Evolutionary conservation across 1,140 invertebrate species (phyloP).

Genomic region (Mylabris phalerata): DNA sequence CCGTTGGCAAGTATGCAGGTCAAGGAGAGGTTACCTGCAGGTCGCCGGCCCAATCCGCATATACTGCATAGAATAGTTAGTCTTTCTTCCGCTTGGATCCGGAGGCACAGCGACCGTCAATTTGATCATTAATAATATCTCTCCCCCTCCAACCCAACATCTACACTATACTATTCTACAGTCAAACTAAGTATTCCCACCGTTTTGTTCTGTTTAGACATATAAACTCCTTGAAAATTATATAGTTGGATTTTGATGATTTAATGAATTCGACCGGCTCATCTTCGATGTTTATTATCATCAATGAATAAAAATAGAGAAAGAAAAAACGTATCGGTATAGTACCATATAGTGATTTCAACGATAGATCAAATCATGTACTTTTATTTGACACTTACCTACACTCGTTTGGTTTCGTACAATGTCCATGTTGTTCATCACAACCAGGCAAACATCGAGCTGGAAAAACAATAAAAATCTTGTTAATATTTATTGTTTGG

Average conservation of each 20-base stretch:
- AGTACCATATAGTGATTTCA: constrained; percentile 15
- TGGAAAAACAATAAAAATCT: constrained; percentile 54
- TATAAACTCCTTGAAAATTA: constrained; percentile 30
- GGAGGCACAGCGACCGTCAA: constrained; percentile 1
- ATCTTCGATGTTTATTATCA: constrained; percentile 1
- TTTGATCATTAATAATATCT: background rate
- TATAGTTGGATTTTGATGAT: constrained; percentile 8
- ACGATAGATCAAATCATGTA: constrained; percentile 15
- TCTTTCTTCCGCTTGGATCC: constrained; percentile 20
- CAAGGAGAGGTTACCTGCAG: constrained; percentile 43
- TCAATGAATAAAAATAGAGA: background rate
- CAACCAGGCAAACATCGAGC: constrained; percentile 88
- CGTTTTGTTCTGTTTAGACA: no score
- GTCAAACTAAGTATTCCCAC: no score
- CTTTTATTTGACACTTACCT: constrained; percentile 62
- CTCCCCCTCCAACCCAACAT: background rate
- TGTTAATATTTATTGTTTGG: background rate
- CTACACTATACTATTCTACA: no score
- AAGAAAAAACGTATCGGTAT: background rate
- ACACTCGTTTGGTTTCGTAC: constrained; percentile 89
- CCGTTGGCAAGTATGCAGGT: constrained; percentile 44
- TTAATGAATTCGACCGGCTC: constrained; percentile 17
- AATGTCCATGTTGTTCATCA: constrained; percentile 81
- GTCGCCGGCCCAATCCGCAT: constrained; percentile 41
- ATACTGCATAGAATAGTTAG: constrained; percentile 11